Evolutionary conservation across 1,140 invertebrate species (phyloP).

Genomic region (Megalonaias nervosa): DNA sequence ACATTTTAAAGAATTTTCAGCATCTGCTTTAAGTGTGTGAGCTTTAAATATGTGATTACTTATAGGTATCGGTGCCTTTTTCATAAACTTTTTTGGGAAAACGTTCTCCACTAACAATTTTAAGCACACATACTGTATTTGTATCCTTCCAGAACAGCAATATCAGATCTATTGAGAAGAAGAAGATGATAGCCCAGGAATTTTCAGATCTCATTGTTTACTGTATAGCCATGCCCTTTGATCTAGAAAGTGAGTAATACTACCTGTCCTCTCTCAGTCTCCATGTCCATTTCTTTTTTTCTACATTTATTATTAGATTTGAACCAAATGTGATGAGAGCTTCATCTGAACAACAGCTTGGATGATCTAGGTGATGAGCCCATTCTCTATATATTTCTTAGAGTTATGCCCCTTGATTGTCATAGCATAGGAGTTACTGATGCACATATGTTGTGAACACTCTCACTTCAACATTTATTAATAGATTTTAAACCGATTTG

Average conservation of each 20-base stretch:
- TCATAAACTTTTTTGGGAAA: not conserved
- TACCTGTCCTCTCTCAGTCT: not conserved
- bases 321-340: no score
- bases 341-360: no score
- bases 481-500: no score
- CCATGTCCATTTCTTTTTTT: no score
- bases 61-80: not conserved
- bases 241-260: slow-evolving; percentile 62
- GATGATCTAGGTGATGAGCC: no score
- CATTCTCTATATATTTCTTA: no score
- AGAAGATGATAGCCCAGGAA: slow-evolving; percentile 93
- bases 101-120: not conserved
- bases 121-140: not conserved
- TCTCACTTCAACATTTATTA: no score
- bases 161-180: slow-evolving; percentile 89
- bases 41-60: no score
- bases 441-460: no score
- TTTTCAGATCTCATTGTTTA: slow-evolving; percentile 98
- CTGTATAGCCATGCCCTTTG: slow-evolving; percentile 85
- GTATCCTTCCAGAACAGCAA: slow-evolving; percentile 53
- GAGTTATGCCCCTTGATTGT: no score
- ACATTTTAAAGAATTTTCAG: not conserved
- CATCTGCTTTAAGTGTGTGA: not conserved
- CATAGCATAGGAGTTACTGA: no score
- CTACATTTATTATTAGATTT: no score